These are phyloP conservation scores for Oncopodura yosiiana DNA, from an alignment of 1,140 invertebrate genomes.

Conservation along the genomic window DNA sequence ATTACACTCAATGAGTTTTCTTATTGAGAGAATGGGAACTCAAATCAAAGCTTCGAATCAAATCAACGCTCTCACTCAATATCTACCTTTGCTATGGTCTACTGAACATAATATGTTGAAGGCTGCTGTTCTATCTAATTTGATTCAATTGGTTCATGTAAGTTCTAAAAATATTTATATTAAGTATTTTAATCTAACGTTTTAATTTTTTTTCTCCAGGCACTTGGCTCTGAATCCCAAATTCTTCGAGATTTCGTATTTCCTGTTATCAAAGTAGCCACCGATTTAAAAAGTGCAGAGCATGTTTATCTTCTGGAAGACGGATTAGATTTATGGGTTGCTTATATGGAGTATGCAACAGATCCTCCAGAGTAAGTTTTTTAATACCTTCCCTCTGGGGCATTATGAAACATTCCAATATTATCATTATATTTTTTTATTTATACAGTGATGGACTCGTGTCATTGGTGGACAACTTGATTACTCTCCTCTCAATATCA, in stretches of 20 bases:
- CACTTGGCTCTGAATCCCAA: slow-evolving; percentile 35
- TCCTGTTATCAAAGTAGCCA: slow-evolving; percentile 52
- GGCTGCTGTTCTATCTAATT: slow-evolving; percentile 78
- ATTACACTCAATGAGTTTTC: slow-evolving; percentile 75
- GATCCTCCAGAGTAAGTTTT: slow-evolving; percentile 34
- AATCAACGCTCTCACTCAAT: slow-evolving; percentile 56
- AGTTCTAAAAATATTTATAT: slow-evolving; percentile 16
- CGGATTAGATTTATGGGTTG: slow-evolving; percentile 78
- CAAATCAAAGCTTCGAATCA: slow-evolving; percentile 59
- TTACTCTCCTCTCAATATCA: slow-evolving; percentile 28
- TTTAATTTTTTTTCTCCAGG: slow-evolving; percentile 48
- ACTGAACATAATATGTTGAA: slow-evolving; percentile 80
- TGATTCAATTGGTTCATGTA: slow-evolving; percentile 69
- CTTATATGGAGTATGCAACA: slow-evolving; percentile 65
- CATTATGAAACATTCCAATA: no score
- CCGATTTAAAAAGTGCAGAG: slow-evolving; percentile 30
- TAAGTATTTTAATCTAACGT: not conserved
- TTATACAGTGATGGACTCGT: slow-evolving; percentile 28
- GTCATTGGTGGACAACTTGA: slow-evolving; percentile 27
- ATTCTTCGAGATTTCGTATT: slow-evolving; percentile 42
- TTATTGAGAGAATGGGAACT: slow-evolving; percentile 73
- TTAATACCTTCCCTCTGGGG: no score
- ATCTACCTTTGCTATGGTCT: slow-evolving; percentile 80
- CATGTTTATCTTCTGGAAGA: slow-evolving; percentile 55
- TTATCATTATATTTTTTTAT: slow-evolving; percentile 8